Evolutionary conservation across 2,888 invertebrate genomes (phyloP), one percentile per base, ranked within the genome.

Genomic region (Bellardia pandia): DNA sequence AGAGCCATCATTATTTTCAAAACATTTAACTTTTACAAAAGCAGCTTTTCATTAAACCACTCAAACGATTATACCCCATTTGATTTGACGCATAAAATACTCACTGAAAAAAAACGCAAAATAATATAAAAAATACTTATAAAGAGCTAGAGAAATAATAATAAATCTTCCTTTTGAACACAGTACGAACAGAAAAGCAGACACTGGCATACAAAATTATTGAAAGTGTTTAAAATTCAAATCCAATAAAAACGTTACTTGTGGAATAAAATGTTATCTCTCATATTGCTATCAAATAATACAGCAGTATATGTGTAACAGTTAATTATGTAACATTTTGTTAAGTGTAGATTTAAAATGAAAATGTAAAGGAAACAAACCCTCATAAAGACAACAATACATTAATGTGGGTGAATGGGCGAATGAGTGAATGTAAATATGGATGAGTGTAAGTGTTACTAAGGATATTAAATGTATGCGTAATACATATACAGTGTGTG

Each of bases 11-110:
- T 66, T 75, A 72, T 51, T 77, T 78, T 64, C 72, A 64, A 33
- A 71, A 56, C 33, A 83, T 83, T 83, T 64, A 83, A 77, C 53
- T 45, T 56, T 53, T 1, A 69, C 48, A 76, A 76, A 60, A 71
- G 69, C 62, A 42, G 3, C 62, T 62, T 77, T 71, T 71, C 56
- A 77, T 64, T 64, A 71, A 82, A 83, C 62, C 33, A 53, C 76
- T 62, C 45, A 64, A 62, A 56, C 13, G 62, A 45, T 64, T 64
- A 45, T 48, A 62, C 16, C 45, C 64, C 56, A 53, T 58, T 72
- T 71, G 40, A 11, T 37, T 45, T 68, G 9, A 45, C 11, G 48
- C 14, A 40, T 16, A 74, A 68, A 72, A 66, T 68, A 16, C 16
- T 48, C 37, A 33, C 58, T 30, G 16, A 74, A 37, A 16, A 0